phyloP scores from a whole-genome alignment of 2,797 vertebrate genomes.

The Aplochiton taeniatus region DNA sequence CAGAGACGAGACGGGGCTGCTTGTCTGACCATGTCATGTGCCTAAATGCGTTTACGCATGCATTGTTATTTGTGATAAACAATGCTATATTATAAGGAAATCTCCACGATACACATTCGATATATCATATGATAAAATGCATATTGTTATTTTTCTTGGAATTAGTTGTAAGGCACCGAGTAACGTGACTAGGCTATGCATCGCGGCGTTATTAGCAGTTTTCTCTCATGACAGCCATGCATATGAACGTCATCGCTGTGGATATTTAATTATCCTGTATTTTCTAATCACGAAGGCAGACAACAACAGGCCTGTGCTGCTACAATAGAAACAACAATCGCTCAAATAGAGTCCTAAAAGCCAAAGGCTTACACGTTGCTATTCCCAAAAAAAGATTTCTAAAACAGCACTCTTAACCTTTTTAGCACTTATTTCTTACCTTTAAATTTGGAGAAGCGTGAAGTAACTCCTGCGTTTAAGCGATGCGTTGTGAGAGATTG shows the following conservation, averaged over 20 bases:
- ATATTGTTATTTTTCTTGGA: slow-evolving; percentile 38
- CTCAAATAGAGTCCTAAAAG: slow-evolving; percentile 81
- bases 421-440: slow-evolving; percentile 83
- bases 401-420: slow-evolving; percentile 64
- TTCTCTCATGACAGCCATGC: slow-evolving; percentile 78
- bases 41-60: slow-evolving; percentile 40
- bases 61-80: not conserved
- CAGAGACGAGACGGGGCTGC: slow-evolving; percentile 1
- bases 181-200: slow-evolving; percentile 63
- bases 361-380: slow-evolving; percentile 57
- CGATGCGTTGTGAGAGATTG: slow-evolving; percentile 87
- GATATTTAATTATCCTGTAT: slow-evolving; percentile 89
- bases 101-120: not conserved
- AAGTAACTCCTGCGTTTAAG: slow-evolving; percentile 87
- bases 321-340: slow-evolving; percentile 71
- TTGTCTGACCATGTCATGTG: slow-evolving; percentile 30
- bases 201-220: slow-evolving; percentile 75
- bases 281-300: slow-evolving; percentile 85
- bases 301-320: slow-evolving; percentile 77
- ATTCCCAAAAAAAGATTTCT: slow-evolving; percentile 40
- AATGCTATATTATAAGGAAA: not conserved
- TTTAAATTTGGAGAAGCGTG: slow-evolving; percentile 82
- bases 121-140: not conserved
- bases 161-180: slow-evolving; percentile 79
- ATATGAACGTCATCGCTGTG: slow-evolving; percentile 83